Evolutionary conservation across 1,140 invertebrate species (phyloP).

Genomic region (Aphelinus certus): DNA sequence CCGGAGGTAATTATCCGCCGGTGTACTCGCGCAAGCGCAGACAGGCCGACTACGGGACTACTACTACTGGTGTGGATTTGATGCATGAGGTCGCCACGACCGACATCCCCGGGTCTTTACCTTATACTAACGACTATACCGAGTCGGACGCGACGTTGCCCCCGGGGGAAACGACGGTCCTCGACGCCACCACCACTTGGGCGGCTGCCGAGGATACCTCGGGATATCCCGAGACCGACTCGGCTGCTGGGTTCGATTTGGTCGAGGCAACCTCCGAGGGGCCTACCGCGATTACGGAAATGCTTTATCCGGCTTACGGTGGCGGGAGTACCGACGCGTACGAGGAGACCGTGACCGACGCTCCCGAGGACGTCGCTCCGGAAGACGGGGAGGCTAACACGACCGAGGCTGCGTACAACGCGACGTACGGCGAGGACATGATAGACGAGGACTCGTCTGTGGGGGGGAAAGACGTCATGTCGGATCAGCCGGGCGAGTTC

Average conservation of each 20-base stretch:
- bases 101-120: too few relatives aligned
- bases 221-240: too few relatives aligned
- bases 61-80: neutral
- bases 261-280: too few relatives aligned
- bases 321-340: neutral
- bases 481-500: slow-evolving; percentile 47
- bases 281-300: too few relatives aligned
- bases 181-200: too few relatives aligned
- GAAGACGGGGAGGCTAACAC: slow-evolving; percentile 4
- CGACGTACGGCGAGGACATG: neutral
- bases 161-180: too few relatives aligned
- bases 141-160: too few relatives aligned
- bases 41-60: neutral
- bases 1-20: slow-evolving; percentile 70
- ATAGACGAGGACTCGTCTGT: neutral
- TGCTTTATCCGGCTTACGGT: too few relatives aligned
- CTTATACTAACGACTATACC: too few relatives aligned
- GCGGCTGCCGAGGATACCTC: too few relatives aligned
- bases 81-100: too few relatives aligned
- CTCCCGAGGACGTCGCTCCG: neutral
- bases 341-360: neutral
- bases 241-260: too few relatives aligned
- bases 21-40: neutral
- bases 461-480: neutral
- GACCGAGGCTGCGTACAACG: neutral